Evolutionary conservation across 1,140 invertebrate genomes (phyloP).

Genomic region (Nasonia giraulti): DNA sequence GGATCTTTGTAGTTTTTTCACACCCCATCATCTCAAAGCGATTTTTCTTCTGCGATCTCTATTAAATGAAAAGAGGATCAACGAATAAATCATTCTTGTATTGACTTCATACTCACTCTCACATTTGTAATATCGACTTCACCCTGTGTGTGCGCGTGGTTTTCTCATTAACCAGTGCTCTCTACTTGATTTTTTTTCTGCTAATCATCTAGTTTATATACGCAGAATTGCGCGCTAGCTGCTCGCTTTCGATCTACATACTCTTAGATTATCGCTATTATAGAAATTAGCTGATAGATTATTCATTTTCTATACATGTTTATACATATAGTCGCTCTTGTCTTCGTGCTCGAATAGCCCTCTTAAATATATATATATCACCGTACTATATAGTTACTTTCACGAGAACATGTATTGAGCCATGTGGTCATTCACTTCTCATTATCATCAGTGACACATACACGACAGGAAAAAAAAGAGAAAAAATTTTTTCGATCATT

Average conservation of each 20-base stretch:
- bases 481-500: constrained; percentile 18
- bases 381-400: constrained; percentile 15
- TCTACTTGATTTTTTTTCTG: constrained; percentile 55
- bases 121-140: constrained; percentile 56
- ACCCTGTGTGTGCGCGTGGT: constrained; percentile 67
- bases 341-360: constrained; percentile 15
- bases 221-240: constrained; percentile 61
- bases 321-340: constrained; percentile 45
- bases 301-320: constrained; percentile 57
- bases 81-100: constrained; percentile 14
- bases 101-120: constrained; percentile 53
- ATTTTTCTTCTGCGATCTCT: neutral
- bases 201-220: constrained; percentile 56
- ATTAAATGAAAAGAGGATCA: neutral
- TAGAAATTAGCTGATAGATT: constrained; percentile 63
- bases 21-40: constrained; percentile 50
- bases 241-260: constrained; percentile 67
- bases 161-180: constrained; percentile 67
- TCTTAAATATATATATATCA: neutral
- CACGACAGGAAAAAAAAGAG: constrained; percentile 47
- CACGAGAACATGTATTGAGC: constrained; percentile 1
- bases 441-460: constrained; percentile 34
- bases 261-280: constrained; percentile 34
- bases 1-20: constrained; percentile 73
- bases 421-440: constrained; percentile 35